phyloP scores from a whole-genome alignment of 2,797 vertebrate species.

The Sebastes wilsoni region DNA sequence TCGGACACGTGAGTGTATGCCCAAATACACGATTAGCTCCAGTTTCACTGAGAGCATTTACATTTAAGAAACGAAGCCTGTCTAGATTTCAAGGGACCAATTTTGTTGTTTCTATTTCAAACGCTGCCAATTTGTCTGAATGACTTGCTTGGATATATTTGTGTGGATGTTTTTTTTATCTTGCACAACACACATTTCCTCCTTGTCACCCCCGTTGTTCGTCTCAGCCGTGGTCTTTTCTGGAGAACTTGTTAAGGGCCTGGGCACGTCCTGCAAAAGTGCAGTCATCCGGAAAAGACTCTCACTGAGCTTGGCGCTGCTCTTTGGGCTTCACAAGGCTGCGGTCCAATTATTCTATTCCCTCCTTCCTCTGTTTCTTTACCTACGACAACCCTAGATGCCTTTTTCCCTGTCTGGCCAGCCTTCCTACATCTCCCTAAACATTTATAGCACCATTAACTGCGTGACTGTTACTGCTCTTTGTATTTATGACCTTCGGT shows the following conservation, averaged over 20 bases:
- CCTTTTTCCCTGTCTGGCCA: background rate
- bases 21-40: conserved; percentile 30
- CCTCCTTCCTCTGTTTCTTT: background rate
- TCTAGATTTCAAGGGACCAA: background rate
- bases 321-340: conserved; percentile 48
- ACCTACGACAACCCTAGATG: background rate
- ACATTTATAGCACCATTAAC: background rate
- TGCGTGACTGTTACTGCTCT: background rate
- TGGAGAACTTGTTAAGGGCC: conserved; percentile 64
- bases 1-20: conserved; percentile 26
- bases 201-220: conserved; percentile 29
- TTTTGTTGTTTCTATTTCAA: background rate
- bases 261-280: conserved; percentile 60
- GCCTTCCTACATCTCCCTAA: background rate
- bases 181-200: conserved; percentile 5
- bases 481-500: background rate
- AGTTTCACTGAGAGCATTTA: conserved; percentile 5
- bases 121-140: conserved; percentile 1
- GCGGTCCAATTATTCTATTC: conserved; percentile 55
- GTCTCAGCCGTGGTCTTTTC: conserved; percentile 18
- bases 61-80: conserved; percentile 5
- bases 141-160: background rate
- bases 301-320: conserved; percentile 46
- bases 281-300: conserved; percentile 69
- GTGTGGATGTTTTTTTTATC: background rate